Evolutionary conservation across 2,113 vertebrate genomes (phyloP), one percentile per base, ranked within the genome.

Genomic region (Tragelaphus scriptus): DNA sequence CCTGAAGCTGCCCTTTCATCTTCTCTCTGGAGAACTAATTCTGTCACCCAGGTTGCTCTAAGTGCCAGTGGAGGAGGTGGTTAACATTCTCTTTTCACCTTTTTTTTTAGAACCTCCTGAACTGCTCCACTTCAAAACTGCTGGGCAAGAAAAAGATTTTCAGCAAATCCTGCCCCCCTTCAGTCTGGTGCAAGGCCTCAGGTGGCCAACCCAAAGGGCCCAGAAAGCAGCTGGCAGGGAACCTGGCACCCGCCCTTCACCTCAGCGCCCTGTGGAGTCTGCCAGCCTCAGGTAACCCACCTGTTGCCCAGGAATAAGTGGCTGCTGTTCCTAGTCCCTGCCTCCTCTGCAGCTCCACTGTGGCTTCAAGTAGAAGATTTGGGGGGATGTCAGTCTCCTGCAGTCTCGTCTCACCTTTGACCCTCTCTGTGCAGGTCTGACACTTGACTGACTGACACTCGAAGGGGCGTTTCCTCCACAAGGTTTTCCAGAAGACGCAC

Each of bases 91-190:
- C 6, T 82, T 90, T 91, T 77, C 56, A 53, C 58, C 26, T 28
- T 95, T 97, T 96, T 97, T 77, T 97, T 93, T 98, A 99, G 99
- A 99, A 98, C 99, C 99, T 99, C 99, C 99, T 99, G 99, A 99
- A 98, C 99, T 99, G 90, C 98, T 98, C 68, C 99, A 99, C 98
- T 99, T 99, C 97, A 99, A 99, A 98, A 98, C 99, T 95, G 95
- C 98, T 85, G 99, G 99, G 63, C 99, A 99, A 98, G 99, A 99
- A 97, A 99, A 98, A 98, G 98, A 98, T 80, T 98, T 97, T 32
- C 98, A 98, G 98, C 97, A 98, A 98, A 99, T 99, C 97, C 49
- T 49, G 49, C 55, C 2, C 55, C 99, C 99, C n/a, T 99, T 99
- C 19, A 53, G 99, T 99, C 1, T 99, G 99, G 2, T 99, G 98